phyloP scores from a whole-genome alignment of 2,113 vertebrate genomes.

The Heterochromis multidens region DNA sequence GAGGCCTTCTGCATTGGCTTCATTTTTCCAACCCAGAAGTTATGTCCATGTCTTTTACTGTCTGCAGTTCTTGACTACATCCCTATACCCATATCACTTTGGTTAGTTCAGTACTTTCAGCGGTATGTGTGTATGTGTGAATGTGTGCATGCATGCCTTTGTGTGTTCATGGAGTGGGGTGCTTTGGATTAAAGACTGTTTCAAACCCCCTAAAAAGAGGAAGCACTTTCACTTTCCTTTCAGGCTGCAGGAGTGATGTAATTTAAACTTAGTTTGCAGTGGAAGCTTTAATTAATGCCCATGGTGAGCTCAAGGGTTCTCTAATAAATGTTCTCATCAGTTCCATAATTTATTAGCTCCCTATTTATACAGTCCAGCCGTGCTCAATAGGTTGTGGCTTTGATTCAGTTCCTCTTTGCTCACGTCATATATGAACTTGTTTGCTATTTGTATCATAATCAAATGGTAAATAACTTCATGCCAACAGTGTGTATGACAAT shows the following conservation, averaged over 20 bases:
- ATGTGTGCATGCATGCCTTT: background rate
- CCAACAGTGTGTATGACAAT: background rate
- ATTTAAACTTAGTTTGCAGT: background rate
- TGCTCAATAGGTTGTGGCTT: background rate
- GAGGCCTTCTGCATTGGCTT: no score
- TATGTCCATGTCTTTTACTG: background rate
- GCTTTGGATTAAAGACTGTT: no score
- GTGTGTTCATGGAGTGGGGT: background rate
- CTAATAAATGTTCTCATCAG: slow-evolving; percentile 10
- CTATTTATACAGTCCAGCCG: background rate
- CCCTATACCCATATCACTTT: background rate
- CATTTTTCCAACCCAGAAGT: background rate
- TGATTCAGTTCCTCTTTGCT: background rate
- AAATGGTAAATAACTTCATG: background rate
- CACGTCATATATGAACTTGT: background rate
- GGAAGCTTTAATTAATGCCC: slow-evolving; percentile 21
- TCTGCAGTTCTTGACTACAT: background rate
- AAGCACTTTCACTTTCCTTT: background rate
- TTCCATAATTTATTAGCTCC: slow-evolving; percentile 11
- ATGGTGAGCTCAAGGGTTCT: background rate
- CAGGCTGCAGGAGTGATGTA: background rate
- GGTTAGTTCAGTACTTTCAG: background rate
- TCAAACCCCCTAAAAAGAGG: background rate
- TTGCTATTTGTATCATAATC: background rate
- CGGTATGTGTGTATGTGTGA: background rate